phyloP scores from a whole-genome alignment of 2,113 vertebrate genomes.

The Nothobranchius furzeri region DNA sequence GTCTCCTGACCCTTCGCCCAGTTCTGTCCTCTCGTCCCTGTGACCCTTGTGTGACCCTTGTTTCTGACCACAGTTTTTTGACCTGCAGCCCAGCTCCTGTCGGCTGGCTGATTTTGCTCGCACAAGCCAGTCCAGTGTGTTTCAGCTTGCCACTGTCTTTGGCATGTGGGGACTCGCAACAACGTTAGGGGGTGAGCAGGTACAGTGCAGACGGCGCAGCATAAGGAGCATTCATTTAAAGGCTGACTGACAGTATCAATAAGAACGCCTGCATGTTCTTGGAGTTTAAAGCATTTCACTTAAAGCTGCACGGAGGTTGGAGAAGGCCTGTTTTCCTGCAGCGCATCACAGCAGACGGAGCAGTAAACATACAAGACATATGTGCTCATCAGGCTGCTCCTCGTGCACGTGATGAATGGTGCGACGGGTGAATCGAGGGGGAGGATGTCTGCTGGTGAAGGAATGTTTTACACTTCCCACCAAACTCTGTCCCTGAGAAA shows the following conservation, averaged over 20 bases:
- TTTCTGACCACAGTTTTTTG: too few species aligned
- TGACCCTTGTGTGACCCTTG: too few species aligned
- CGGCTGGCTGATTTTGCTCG: too few species aligned
- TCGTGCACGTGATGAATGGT: slow-evolving; percentile 33
- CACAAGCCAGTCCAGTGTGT: too few species aligned
- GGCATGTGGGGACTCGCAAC: too few species aligned
- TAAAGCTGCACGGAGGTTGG: slow-evolving; percentile 13
- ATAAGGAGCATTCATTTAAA: too few species aligned
- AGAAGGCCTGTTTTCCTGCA: slow-evolving; percentile 8
- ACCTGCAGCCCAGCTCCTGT: too few species aligned
- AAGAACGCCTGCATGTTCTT: background rate
- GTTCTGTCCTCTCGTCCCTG: too few species aligned
- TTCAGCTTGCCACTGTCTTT: too few species aligned
- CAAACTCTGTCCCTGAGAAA: slow-evolving; percentile 17
- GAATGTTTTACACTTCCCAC: slow-evolving; percentile 19
- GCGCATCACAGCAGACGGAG: slow-evolving; percentile 32
- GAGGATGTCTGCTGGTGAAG: background rate
- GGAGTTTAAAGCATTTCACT: background rate
- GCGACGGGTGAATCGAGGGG: slow-evolving; percentile 30
- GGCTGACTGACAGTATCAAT: background rate
- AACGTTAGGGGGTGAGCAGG: too few species aligned
- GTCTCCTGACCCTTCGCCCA: too few species aligned
- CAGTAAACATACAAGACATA: slow-evolving; percentile 22
- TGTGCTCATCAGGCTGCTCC: slow-evolving; percentile 33
- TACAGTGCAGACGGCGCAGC: too few species aligned